Base-by-base conservation (phyloP, 2,113 vertebrate species). In the Varanus salvator region DNA sequence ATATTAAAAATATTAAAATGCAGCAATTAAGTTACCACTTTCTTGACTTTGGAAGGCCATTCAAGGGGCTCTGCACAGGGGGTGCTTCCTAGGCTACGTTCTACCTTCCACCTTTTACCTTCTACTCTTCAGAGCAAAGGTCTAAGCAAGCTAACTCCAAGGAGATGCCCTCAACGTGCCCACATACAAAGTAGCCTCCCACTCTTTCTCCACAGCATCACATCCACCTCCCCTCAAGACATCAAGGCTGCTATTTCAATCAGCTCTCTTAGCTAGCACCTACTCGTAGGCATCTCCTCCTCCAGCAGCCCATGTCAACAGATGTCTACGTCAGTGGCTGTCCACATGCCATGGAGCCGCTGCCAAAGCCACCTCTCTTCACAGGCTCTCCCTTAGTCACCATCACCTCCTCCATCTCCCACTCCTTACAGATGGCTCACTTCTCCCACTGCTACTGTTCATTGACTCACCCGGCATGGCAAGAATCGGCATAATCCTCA, bases 351-450 rank as follows among this genome's bases (percentile, higher is more conserved):
- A 14, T 66, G 57, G 78, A 48, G 8, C 44, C 9, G 17, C 0
- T 44, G 8, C 54, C 85, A 27, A 76, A 9, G 11, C 84, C 69
- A 74, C 60, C 82, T 85, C 84, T 72, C 50, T 74, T 86, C 54
- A 66, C 57, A 66, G 31, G 74, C 74, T 66, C 5, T 0, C 64
- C 64, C 74, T 77, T 64, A 87, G 54, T 48, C 85, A 78, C 8
- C 21, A 34, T 21, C 48, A 21, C 57, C 60, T 84, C 14, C 72
- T n/a, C 6, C n/a, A 38, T 31, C 6, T 64, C 74, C 74, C 57
- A 64, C 85, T 66, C 74, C 44, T 87, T 44, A 7, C 85, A 86
- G 85, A 86, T 86, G 72, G 72, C n/a, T 29, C 71, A 4, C 14
- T 74, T 57, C n/a, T 11, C 6, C 19, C 3, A 15, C n/a, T 57